A percentile compares a stretch with the other conserved stretches of the same genome.
These are phyloP conservation scores for Trichonephila clavipes DNA, from an alignment of 1,140 invertebrate species.

Conservation along the genomic window DNA sequence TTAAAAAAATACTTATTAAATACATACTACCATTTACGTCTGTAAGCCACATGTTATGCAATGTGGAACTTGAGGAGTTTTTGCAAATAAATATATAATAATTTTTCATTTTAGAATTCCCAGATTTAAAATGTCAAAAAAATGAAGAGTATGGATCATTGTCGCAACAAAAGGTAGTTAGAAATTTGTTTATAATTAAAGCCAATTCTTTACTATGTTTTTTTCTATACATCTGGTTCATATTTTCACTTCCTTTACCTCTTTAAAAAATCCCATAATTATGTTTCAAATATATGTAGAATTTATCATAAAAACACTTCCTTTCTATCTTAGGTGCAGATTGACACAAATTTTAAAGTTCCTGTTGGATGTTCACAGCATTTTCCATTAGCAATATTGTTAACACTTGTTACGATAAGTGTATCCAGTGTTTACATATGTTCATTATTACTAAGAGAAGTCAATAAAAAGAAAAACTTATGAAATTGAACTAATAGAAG, in stretches of 20 bases:
- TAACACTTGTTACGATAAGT: background rate
- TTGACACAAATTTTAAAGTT: background rate
- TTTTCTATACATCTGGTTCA: too few relatives aligned
- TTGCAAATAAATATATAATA: too few relatives aligned
- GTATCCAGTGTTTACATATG: background rate
- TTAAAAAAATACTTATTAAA: too few relatives aligned
- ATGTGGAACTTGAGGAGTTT: too few relatives aligned
- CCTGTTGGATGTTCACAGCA: constrained; percentile 42
- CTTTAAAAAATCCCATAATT: too few relatives aligned
- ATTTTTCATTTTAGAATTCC: background rate
- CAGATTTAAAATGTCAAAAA: background rate
- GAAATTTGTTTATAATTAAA: too few relatives aligned
- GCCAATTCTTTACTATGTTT: too few relatives aligned
- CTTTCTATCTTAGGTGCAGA: background rate
- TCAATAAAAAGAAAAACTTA: background rate
- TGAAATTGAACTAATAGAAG: too few relatives aligned
- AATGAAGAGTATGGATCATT: background rate
- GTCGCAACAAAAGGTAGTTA: background rate
- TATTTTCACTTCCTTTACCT: too few relatives aligned
- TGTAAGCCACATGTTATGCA: too few relatives aligned
- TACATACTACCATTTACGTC: too few relatives aligned
- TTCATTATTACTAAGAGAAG: background rate
- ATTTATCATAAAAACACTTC: background rate
- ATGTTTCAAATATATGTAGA: too few relatives aligned
- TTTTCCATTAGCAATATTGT: background rate